Evolutionary conservation across 2,888 invertebrate genomes (phyloP).

Genomic region (Drosophila tanythrix): DNA sequence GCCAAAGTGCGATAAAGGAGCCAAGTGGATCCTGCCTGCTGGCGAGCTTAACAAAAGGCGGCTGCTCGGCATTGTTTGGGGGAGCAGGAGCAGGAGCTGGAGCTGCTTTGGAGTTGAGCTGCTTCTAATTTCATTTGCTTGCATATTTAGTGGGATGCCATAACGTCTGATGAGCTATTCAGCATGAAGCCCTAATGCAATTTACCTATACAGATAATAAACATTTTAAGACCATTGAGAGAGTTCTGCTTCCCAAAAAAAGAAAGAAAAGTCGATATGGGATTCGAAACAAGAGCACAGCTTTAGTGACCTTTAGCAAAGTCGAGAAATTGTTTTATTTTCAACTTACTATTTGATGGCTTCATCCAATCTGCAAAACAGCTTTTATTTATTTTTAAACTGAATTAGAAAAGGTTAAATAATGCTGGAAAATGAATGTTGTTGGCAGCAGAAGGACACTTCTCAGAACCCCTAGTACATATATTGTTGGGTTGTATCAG

Average conservation of each 20-base stretch:
- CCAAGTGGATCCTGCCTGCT: conserved; percentile 14
- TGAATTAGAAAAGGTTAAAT: not conserved
- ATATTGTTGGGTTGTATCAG: not conserved
- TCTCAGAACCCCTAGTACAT: not conserved
- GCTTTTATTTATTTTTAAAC: not conserved
- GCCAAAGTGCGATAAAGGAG: conserved; percentile 8
- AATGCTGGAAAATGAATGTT: not conserved
- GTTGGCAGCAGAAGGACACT: not conserved
- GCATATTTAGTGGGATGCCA: conserved; percentile 58
- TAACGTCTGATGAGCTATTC: conserved; percentile 47
- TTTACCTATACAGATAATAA: conserved; percentile 49
- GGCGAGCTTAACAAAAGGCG: conserved; percentile 52
- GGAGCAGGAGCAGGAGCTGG: no score
- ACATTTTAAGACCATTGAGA: conserved; percentile 31
- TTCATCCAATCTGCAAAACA: not conserved
- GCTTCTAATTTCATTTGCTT: conserved; percentile 66
- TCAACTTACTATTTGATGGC: not conserved
- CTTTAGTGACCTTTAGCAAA: not conserved
- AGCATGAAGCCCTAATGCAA: conserved; percentile 54
- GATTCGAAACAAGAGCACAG: conserved; percentile 12
- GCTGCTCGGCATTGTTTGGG: not conserved
- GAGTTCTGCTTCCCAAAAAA: not conserved
- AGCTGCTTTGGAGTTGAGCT: conserved; percentile 3
- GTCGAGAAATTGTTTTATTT: not conserved
- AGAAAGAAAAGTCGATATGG: not conserved